phyloP scores from a whole-genome alignment of 1,140 invertebrate genomes.

The Eriocheir sinensis region DNA sequence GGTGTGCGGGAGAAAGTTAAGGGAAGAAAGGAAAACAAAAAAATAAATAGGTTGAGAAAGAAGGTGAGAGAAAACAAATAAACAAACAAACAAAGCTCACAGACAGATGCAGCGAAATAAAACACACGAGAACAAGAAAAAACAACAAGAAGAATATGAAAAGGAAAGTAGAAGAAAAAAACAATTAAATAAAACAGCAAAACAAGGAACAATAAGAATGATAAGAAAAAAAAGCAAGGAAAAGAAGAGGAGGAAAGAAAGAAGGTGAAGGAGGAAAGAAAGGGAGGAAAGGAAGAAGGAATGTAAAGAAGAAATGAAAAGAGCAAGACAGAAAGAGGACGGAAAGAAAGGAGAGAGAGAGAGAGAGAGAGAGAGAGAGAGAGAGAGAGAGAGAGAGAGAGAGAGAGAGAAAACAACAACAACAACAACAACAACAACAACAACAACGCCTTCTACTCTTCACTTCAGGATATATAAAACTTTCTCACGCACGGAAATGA shows the following conservation, averaged over 20 bases:
- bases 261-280: background rate
- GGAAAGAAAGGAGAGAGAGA: conserved; percentile 40
- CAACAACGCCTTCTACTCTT: too few species aligned
- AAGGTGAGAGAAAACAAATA: background rate
- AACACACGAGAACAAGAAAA: background rate
- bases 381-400: background rate
- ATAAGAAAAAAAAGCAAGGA: background rate
- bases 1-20: conserved; percentile 84
- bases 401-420: background rate
- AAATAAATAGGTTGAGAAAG: background rate
- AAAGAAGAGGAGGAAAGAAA: background rate
- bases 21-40: background rate
- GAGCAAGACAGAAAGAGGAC: conserved; percentile 32
- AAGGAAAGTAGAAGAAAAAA: background rate
- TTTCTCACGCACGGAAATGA: background rate
- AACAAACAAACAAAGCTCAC: too few species aligned
- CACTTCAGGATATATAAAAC: too few species aligned
- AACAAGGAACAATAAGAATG: background rate
- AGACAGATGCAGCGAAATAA: background rate
- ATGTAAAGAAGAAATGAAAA: background rate
- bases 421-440: background rate
- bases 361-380: conserved; percentile 42
- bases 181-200: background rate
- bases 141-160: background rate
- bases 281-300: too few species aligned